These are phyloP conservation scores for Anastrepha obliqua DNA, from an alignment of 1,140 invertebrate genomes.

Conservation along the genomic window DNA sequence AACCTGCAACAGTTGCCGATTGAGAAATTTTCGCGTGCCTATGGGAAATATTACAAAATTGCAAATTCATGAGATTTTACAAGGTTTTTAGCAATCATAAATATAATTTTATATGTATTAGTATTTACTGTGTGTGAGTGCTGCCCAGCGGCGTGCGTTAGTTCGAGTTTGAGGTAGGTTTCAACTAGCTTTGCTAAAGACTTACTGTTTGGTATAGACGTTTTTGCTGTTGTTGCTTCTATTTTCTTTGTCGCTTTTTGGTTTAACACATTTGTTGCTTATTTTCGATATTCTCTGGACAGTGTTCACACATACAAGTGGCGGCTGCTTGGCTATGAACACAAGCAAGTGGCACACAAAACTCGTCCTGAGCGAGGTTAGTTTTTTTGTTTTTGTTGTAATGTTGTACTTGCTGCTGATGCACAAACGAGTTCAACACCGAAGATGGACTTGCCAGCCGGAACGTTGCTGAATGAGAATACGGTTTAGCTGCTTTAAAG, in stretches of 20 bases:
- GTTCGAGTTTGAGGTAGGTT: neutral
- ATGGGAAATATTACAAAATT: constrained; percentile 42
- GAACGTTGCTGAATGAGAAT: constrained; percentile 28
- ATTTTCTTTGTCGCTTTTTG: neutral
- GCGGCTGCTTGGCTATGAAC: neutral
- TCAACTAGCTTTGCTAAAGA: neutral
- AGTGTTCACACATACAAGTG: neutral
- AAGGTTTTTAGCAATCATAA: neutral
- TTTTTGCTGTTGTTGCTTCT: constrained; percentile 5
- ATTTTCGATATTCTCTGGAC: constrained; percentile 6
- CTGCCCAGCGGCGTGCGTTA: neutral
- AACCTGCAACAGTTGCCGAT: neutral
- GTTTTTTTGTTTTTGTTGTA: neutral
- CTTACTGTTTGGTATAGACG: neutral
- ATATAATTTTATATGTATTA: neutral
- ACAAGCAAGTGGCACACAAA: constrained; percentile 2
- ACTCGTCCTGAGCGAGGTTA: neutral
- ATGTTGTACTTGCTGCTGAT: neutral
- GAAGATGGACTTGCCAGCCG: constrained; percentile 14
- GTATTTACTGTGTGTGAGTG: too few relatives aligned
- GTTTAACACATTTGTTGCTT: constrained; percentile 19
- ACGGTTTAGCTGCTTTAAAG: neutral
- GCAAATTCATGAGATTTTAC: neutral
- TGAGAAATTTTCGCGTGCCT: neutral
- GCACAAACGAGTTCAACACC: constrained; percentile 39